These are phyloP conservation scores for Tetragnatha montana DNA, from an alignment of 2,888 invertebrate species.

Conservation along the genomic window DNA sequence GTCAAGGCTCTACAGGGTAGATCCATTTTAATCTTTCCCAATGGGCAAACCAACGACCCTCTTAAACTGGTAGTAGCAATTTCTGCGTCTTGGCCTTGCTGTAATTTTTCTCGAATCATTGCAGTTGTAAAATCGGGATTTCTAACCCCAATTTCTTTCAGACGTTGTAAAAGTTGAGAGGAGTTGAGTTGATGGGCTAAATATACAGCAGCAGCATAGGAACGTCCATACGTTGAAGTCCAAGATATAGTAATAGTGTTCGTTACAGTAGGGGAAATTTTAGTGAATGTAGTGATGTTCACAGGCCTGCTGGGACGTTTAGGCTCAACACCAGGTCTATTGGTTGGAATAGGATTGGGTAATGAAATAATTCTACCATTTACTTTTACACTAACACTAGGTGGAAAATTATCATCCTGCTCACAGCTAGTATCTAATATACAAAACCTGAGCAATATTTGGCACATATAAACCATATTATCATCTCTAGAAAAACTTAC, in stretches of 20 bases:
- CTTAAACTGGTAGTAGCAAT: slow-evolving; percentile 95
- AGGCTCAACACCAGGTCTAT: slow-evolving; percentile 96
- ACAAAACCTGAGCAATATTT: slow-evolving; percentile 95
- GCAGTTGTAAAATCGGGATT: slow-evolving; percentile 93
- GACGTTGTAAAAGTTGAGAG: slow-evolving; percentile 85
- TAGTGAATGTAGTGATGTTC: slow-evolving; percentile 92
- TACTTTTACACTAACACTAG: slow-evolving; percentile 92
- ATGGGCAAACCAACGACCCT: slow-evolving; percentile 94
- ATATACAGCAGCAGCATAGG: slow-evolving; percentile 85
- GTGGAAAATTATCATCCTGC: slow-evolving; percentile 96
- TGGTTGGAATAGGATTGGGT: slow-evolving; percentile 97
- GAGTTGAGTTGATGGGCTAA: slow-evolving; percentile 92
- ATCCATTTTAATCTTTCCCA: slow-evolving; percentile 78
- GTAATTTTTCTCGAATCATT: slow-evolving; percentile 90
- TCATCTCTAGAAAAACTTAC: slow-evolving; percentile 78
- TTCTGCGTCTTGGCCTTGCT: slow-evolving; percentile 94
- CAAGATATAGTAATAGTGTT: slow-evolving; percentile 94
- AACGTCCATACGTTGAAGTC: slow-evolving; percentile 88
- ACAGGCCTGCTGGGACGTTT: slow-evolving; percentile 97
- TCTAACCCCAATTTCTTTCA: slow-evolving; percentile 90
- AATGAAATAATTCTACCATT: slow-evolving; percentile 92
- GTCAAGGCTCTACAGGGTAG: slow-evolving; percentile 91
- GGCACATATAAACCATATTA: slow-evolving; percentile 80
- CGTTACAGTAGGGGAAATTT: slow-evolving; percentile 88
- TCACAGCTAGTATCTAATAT: slow-evolving; percentile 90